Base-by-base conservation (phyloP, 2,113 vertebrate genomes). In the Aythya baeri region DNA sequence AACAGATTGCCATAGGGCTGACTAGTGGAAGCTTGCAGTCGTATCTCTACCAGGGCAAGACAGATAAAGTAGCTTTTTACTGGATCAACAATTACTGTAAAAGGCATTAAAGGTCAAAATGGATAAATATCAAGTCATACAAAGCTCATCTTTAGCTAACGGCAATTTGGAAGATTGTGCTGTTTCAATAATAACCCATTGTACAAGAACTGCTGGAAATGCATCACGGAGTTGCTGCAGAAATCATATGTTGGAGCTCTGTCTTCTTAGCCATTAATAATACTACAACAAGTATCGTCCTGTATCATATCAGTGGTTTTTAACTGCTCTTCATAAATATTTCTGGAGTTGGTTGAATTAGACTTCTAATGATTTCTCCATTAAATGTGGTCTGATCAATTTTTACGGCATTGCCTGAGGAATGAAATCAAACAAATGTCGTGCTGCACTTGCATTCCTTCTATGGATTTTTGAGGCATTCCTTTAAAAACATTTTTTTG, bases 381-480 rank as follows among this genome's bases (percentile, higher is more conserved):
- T 97, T 97, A 96, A 95, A 96, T 88, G 87, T 62, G 86, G 83
- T 91, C 94, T 82, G 88, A 96, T 97, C 95, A 91, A 97, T 97
- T 97, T 97, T 97, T 97, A 95, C 2, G 2, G 89, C 91, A 91
- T 76, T 0, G 82, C 93, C 92, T 44, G 25, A 95, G 94, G 86
- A 94, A 93, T 78, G 88, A 95, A 97, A 96, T 91, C 77, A 93
- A 91, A 86, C 70, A 86, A 93, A 89, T 72, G 63, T 84, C 32
- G 2, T 43, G 72, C 63, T 54, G 50, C 76, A 79, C 83, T 93
- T 86, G 77, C 61, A 5, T 74, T 92, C 96, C 82, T 93, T 91
- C 86, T 77, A 92, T 92, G 79, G 94, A 92, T 95, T 92, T 96
- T 96, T 90, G 74, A 93, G 63, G 54, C 59, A 66, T 96, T 94